Evolutionary conservation across 2,888 invertebrate genomes (phyloP).

Genomic region (Noctua janthina): DNA sequence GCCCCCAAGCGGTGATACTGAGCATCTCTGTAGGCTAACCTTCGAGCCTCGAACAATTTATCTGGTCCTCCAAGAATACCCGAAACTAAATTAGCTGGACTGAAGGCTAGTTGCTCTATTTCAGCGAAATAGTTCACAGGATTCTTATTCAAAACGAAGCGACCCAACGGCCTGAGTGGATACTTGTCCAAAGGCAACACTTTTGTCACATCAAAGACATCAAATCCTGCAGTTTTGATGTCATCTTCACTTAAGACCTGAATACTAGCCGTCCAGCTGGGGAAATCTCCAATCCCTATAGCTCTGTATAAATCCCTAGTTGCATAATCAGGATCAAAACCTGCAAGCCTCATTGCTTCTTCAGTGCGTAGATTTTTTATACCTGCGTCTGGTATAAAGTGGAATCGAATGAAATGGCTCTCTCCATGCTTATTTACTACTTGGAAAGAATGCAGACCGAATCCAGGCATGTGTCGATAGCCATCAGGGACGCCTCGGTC

Average conservation of each 20-base stretch:
- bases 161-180: conserved; percentile 95
- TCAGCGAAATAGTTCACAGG: conserved; percentile 97
- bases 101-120: conserved; percentile 97
- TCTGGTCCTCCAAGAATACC: conserved; percentile 97
- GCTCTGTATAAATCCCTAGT: neutral
- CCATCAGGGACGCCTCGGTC: conserved; percentile 96
- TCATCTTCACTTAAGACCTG: conserved; percentile 96
- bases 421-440: neutral
- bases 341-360: neutral
- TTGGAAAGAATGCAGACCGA: neutral
- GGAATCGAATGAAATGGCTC: neutral
- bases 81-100: conserved; percentile 96
- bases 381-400: neutral
- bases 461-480: neutral
- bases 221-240: conserved; percentile 93
- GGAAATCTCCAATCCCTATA: conserved; percentile 89
- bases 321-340: neutral
- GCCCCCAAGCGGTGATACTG: conserved; percentile 95
- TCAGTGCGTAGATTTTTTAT: neutral
- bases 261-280: conserved; percentile 94
- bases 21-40: conserved; percentile 96
- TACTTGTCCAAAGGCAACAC: conserved; percentile 94
- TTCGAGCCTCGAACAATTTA: conserved; percentile 95
- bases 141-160: conserved; percentile 95
- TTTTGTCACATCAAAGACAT: conserved; percentile 98